Percentiles rank a stretch among this genome's conserved stretches.
These are phyloP conservation scores for Poecilia picta DNA, from an alignment of 2,797 vertebrate genomes.

Conservation along the genomic window DNA sequence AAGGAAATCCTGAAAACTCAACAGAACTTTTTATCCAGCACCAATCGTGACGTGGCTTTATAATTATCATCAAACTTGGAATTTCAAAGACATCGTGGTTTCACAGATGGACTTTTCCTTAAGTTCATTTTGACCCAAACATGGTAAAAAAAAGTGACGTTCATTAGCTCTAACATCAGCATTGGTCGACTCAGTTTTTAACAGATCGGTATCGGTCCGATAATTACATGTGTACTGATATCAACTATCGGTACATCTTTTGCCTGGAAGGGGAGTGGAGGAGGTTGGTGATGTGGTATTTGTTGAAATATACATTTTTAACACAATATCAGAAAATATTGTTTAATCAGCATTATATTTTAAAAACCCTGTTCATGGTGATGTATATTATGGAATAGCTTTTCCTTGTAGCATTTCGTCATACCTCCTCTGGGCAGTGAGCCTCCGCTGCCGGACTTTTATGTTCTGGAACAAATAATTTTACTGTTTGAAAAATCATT, in stretches of 20 bases:
- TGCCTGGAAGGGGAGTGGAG: too few relatives aligned
- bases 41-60: background rate
- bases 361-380: background rate
- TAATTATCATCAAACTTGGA: background rate
- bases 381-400: too few relatives aligned
- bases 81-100: background rate
- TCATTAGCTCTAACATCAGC: too few relatives aligned
- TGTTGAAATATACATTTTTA: too few relatives aligned
- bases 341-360: too few relatives aligned
- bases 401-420: background rate
- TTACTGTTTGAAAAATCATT: background rate
- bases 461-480: background rate
- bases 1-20: background rate
- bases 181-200: too few relatives aligned
- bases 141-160: too few relatives aligned
- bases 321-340: too few relatives aligned
- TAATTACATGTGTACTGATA: too few relatives aligned
- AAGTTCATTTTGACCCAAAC: background rate
- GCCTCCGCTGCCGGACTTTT: background rate
- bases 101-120: background rate
- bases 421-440: background rate
- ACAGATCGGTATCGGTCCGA: too few relatives aligned
- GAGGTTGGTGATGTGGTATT: too few relatives aligned
- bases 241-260: too few relatives aligned
- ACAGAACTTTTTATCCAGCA: background rate